A percentile compares a stretch with the other conserved stretches of the same genome.
These are phyloP conservation scores for Piprites chloris DNA, from an alignment of 2,113 vertebrate species.

Conservation along the genomic window DNA sequence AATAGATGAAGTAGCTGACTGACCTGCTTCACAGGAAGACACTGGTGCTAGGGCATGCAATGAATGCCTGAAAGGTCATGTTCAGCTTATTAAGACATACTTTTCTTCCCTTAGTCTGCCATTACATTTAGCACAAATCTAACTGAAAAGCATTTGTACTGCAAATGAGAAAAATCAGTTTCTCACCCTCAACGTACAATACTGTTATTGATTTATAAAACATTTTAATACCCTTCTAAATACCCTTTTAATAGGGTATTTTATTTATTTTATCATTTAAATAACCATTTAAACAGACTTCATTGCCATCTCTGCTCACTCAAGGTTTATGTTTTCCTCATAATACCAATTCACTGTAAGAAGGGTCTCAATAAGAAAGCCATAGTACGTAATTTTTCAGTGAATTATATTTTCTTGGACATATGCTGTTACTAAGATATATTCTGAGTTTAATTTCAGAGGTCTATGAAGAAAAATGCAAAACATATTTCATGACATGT, in stretches of 20 bases:
- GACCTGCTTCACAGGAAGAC: neutral
- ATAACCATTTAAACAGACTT: neutral
- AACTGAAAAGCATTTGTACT: neutral
- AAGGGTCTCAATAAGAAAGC: neutral
- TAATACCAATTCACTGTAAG: neutral
- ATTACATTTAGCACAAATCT: neutral
- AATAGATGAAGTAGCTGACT: neutral
- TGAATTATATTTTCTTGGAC: neutral
- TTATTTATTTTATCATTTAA: too few relatives aligned
- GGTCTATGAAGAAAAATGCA: neutral
- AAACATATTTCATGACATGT: neutral
- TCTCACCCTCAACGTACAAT: neutral
- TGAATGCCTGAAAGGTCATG: neutral
- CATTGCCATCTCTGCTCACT: neutral
- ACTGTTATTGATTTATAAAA: neutral
- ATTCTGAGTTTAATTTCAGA: neutral
- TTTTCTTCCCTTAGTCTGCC: neutral
- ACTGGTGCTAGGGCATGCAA: neutral
- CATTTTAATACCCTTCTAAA: neutral
- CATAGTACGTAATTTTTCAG: neutral
- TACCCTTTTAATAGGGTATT: too few relatives aligned
- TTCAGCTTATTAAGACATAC: neutral
- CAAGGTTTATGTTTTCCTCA: neutral
- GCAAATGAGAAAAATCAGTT: neutral
- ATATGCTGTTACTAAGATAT: neutral